Evolutionary conservation across 2,113 vertebrate genomes (phyloP), one percentile per base, ranked within the genome.

Genomic region (Nothobranchius kuhntae): DNA sequence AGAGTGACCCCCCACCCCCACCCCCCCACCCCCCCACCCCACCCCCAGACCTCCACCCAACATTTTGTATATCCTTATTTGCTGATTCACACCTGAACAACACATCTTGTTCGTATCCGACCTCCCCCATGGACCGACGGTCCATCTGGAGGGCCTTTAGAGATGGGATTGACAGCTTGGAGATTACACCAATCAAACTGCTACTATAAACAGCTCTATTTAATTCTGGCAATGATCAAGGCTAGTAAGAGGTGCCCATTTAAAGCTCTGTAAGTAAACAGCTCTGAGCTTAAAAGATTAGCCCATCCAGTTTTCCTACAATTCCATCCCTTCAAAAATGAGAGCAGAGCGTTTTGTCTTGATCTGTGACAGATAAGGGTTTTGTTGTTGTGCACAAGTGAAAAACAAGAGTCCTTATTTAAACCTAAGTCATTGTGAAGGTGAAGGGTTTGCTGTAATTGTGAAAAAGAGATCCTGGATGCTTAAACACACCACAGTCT

Each of bases 191-290:
- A 87, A 90, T 90, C 86, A 82, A 82, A 82, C 72, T 45, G 42
- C 71, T 74, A 79, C 71, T 65, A 83, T 85, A 86, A 87, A 92
- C 81, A 85, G 82, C 80, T 91, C 88, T 82, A 91, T 89, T 91
- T 89, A 85, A 86, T 77, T 81, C 76, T 86, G 78, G n/a, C 85
- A 83, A 81, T 85, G 80, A 84, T 86, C 79, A 88, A 88, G 85
- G 81, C 75, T 78, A 68, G 81, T 82, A 81, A 85, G 70, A 82
- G 78, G 77, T 86, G 74, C 65, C 79, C 64, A 81, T 83, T 89
- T 73, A 88, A 79, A 82, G 81, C 84, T 67, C 75, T n/a, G 77
- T 38, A 69, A 84, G 82, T 84, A 84, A 87, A 89, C 89, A 88
- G 81, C 75, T 66, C 72, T 2, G 30, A 69, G 87, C 80, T 89